Percentiles rank a stretch among this genome's conserved stretches.
Conservation (phyloP, 2,888 invertebrate genomes). For the Diplolepis rosae region DNA sequence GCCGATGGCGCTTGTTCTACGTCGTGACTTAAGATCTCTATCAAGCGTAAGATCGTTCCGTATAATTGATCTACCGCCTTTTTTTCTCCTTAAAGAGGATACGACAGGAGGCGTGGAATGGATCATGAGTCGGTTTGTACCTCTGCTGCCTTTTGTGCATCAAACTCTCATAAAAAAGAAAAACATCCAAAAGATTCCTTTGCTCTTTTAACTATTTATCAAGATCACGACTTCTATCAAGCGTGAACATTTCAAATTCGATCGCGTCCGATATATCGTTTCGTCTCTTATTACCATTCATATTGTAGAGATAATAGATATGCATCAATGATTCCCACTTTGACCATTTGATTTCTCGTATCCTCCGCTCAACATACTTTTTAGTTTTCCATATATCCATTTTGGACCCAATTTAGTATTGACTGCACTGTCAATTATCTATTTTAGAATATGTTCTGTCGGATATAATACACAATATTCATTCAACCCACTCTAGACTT, state of each 20-base stretch:
- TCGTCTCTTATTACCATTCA: slow-evolving; percentile 8
- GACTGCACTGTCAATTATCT: too few species aligned
- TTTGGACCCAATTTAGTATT: too few species aligned
- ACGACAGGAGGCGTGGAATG: slow-evolving; percentile 17
- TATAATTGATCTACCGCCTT: slow-evolving; percentile 17
- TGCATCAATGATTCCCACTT: neutral
- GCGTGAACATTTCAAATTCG: slow-evolving; percentile 52
- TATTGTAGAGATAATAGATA: slow-evolving; percentile 1
- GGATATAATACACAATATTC: too few species aligned
- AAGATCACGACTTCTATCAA: slow-evolving; percentile 37
- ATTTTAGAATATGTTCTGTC: too few species aligned
- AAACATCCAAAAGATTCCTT: slow-evolving; percentile 3
- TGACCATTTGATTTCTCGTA: neutral
- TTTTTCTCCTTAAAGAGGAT: neutral
- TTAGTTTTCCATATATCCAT: neutral
- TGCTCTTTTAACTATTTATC: slow-evolving; percentile 17
- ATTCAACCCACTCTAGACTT: too few species aligned
- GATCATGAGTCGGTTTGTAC: slow-evolving; percentile 6
- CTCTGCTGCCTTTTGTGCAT: slow-evolving; percentile 5
- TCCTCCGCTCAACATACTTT: neutral
- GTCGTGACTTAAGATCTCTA: slow-evolving; percentile 21
- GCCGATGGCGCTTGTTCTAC: slow-evolving; percentile 2
- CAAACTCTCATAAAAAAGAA: neutral
- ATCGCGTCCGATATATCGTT: slow-evolving; percentile 42
- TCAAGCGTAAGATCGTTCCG: slow-evolving; percentile 16